Percentiles rank a stretch among this genome's conserved stretches.
Evolutionary conservation across 2,113 vertebrate species (phyloP).

Genomic region (Percopsis transmontana): DNA sequence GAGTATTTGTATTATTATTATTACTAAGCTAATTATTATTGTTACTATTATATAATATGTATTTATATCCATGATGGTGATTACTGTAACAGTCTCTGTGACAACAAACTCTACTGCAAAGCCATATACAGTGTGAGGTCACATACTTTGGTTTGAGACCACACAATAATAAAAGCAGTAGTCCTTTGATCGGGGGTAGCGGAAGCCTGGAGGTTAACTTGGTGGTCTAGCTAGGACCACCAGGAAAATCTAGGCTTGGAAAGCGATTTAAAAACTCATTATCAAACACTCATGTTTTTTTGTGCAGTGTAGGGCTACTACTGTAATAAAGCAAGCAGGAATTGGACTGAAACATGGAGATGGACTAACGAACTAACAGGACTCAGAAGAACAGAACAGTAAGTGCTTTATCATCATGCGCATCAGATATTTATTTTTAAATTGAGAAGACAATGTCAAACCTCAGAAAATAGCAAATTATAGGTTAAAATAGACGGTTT

Average conservation of each 20-base stretch:
- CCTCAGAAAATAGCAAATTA: conserved; percentile 20
- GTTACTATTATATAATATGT: background rate
- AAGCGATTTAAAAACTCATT: too few relatives aligned
- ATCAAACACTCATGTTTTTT: background rate
- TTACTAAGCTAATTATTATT: too few relatives aligned
- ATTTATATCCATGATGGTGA: background rate
- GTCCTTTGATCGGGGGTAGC: background rate
- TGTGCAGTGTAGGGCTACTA: background rate
- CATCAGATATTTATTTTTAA: conserved; percentile 82
- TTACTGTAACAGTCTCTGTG: background rate
- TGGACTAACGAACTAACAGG: background rate
- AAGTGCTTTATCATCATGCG: conserved; percentile 83
- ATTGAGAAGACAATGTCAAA: conserved; percentile 61
- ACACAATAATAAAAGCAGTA: background rate
- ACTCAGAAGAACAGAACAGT: conserved; percentile 43
- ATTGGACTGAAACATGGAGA: conserved; percentile 3
- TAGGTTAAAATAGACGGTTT: conserved; percentile 9
- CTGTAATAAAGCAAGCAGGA: background rate
- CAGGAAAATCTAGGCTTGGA: too few relatives aligned
- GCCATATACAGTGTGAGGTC: too few relatives aligned
- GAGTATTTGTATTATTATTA: too few relatives aligned
- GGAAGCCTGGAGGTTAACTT: background rate
- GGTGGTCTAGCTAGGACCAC: background rate
- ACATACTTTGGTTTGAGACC: too few relatives aligned
- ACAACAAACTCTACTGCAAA: too few relatives aligned